Conservation (phyloP, 2,113 vertebrate species). For the Bombycilla garrulus region DNA sequence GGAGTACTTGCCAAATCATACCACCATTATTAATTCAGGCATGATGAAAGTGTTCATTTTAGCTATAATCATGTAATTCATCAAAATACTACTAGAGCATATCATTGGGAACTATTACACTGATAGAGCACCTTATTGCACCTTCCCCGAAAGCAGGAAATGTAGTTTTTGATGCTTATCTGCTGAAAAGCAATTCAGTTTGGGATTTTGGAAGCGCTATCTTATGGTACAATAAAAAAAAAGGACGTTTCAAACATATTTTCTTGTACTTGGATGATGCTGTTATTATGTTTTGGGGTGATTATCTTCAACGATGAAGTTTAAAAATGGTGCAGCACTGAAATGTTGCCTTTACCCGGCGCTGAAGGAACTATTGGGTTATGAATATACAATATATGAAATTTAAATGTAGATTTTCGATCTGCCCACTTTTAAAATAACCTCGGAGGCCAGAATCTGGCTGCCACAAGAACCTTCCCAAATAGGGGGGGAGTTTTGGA, state of each 20-base stretch:
- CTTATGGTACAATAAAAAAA: constrained; percentile 47
- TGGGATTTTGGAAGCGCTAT: constrained; percentile 40
- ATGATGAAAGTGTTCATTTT: constrained; percentile 91
- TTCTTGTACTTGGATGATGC: constrained; percentile 20
- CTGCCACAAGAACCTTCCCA: background rate
- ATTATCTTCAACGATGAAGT: constrained; percentile 27
- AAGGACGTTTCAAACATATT: constrained; percentile 50
- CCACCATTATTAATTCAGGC: constrained; percentile 82
- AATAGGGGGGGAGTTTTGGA: background rate
- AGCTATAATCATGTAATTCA: constrained; percentile 93
- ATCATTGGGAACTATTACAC: constrained; percentile 80
- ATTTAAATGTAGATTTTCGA: background rate
- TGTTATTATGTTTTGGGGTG: constrained; percentile 44
- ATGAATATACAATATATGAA: background rate
- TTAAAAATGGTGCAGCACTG: constrained; percentile 27
- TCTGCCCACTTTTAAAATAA: background rate
- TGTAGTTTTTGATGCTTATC: constrained; percentile 72
- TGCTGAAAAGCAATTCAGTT: constrained; percentile 68
- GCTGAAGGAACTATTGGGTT: background rate
- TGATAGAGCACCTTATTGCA: constrained; percentile 80
- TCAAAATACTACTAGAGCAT: constrained; percentile 88
- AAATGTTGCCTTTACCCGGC: background rate
- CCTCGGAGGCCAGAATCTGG: background rate
- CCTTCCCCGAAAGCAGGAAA: constrained; percentile 69
- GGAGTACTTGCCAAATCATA: constrained; percentile 79